Conservation (phyloP, 2,113 vertebrate genomes). For the Melospiza melodia region DNA sequence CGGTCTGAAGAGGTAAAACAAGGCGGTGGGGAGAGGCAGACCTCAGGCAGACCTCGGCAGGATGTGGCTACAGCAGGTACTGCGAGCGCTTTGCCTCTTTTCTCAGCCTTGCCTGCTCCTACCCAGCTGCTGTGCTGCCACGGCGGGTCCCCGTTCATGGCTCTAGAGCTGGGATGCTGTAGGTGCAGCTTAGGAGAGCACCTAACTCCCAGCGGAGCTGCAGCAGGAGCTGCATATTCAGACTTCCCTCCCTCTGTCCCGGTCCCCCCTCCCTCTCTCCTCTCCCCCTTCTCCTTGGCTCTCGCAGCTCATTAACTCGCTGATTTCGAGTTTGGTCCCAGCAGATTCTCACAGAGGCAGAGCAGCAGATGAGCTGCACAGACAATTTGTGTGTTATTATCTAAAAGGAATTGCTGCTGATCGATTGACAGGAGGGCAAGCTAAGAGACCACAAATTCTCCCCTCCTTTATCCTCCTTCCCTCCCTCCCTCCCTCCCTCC, state of each 20-base stretch:
- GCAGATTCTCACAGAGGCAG: slow-evolving; percentile 27
- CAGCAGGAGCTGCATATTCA: neutral
- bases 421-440: slow-evolving; percentile 52
- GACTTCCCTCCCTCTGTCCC: neutral
- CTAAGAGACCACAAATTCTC: neutral
- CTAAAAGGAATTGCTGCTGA: neutral
- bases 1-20: neutral
- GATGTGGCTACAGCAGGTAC: neutral
- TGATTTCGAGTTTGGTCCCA: slow-evolving; percentile 51
- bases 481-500: no score
- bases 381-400: slow-evolving; percentile 17
- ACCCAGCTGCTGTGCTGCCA: neutral
- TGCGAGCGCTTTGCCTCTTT: neutral
- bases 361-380: slow-evolving; percentile 27
- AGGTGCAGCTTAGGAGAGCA: neutral
- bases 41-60: neutral
- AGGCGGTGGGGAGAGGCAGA: neutral
- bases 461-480: neutral
- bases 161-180: neutral
- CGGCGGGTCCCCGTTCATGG: fast-evolving
- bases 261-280: neutral
- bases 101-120: neutral
- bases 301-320: slow-evolving; percentile 37
- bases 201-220: neutral
- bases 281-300: neutral